Base-by-base conservation (phyloP, 2,888 invertebrate genomes). In the Pheosia gnoma region DNA sequence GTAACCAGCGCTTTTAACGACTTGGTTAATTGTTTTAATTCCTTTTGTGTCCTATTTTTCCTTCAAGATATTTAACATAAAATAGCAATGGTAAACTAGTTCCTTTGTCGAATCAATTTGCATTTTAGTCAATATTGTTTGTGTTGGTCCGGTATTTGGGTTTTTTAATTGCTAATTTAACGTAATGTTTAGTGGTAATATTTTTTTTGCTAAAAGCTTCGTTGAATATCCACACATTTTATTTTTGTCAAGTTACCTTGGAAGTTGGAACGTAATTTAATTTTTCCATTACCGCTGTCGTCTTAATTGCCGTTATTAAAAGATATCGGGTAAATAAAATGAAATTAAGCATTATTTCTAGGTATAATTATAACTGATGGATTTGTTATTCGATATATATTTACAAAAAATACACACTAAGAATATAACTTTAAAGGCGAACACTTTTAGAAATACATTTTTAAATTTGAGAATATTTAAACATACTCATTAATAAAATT, bases 221-320 rank as follows among this genome's bases (percentile, higher is more conserved):
- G 59, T 56, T 59, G 68, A 70, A 69, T 73, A 66, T 59, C 60
- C 62, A 67, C 65, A 65, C 66, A 62, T 70, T 70, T 71, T 72
- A 70, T 70, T 75, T 77, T 72, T 71, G 68, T 74, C 68, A 67
- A 68, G 74, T 78, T 74, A 77, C 75, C 77, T 74, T 68, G 73
- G 75, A 75, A 73, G 77, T 74, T 68, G 73, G 75, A 75, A 73
- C 77, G 78, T 82, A 77, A 81, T 81, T 80, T 79, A 74, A 81
- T 83, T 83, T 83, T 80, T 80, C 83, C 83, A 83, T 82, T 83
- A 83, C 78, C 78, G 81, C 73, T 79, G 74, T 79, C 74, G 68
- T 79, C 75, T 80, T 83, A 83, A 83, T 83, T 81, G 75, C 79
- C 69, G 75, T 78, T 79, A 80, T 81, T 83, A 81, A 78, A 78